phyloP scores from a whole-genome alignment of 2,797 vertebrate genomes.

The Cygnus olor region DNA sequence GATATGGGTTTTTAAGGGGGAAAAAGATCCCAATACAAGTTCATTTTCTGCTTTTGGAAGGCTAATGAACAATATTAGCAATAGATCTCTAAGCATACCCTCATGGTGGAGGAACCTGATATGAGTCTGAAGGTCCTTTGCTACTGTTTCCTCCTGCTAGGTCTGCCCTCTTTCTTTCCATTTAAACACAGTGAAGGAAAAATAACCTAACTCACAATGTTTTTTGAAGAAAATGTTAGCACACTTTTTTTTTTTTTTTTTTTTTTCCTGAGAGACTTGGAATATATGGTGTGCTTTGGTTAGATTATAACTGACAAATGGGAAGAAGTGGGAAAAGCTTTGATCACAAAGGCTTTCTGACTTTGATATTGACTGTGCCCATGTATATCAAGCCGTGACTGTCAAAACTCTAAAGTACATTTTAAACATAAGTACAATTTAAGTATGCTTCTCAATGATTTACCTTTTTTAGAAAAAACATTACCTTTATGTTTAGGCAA shows the following conservation, averaged over 20 bases:
- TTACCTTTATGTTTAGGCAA: conserved; percentile 47
- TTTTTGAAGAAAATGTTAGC: not conserved
- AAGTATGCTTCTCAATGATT: not conserved
- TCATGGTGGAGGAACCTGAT: not conserved
- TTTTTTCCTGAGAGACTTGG: fast-evolving
- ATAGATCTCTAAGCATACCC: not conserved
- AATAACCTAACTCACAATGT: not conserved
- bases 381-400: conserved; percentile 75
- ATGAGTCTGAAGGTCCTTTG: not conserved
- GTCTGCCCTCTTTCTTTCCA: not conserved
- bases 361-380: conserved; percentile 78
- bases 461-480: conserved; percentile 41
- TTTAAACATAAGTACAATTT: conserved; percentile 1
- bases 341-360: not conserved
- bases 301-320: not conserved
- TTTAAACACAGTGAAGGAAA: not conserved
- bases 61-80: too few relatives aligned
- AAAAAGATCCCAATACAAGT: not conserved
- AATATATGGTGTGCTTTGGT: not conserved
- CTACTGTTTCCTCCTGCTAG: not conserved
- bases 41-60: not conserved
- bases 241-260: not conserved
- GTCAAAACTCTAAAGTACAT: conserved; percentile 30
- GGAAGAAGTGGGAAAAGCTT: not conserved
- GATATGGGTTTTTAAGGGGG: not conserved